A percentile compares a stretch with the other conserved stretches of the same genome.
Conservation (phyloP, 2,888 invertebrate genomes). For the Caenorhabditis japonica region DNA sequence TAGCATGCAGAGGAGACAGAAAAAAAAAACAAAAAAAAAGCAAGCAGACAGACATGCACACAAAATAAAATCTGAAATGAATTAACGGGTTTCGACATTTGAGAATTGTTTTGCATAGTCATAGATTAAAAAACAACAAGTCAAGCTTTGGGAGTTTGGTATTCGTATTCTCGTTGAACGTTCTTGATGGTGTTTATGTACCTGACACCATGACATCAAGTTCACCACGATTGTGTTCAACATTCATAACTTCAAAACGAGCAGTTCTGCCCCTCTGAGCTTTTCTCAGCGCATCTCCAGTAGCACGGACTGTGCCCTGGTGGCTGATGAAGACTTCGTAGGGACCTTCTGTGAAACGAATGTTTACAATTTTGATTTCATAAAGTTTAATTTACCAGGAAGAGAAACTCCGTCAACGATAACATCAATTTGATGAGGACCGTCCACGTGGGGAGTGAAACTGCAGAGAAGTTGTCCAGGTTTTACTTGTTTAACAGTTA, state of each 20-base stretch:
- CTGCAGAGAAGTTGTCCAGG: conserved; percentile 72
- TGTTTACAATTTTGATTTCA: too few species aligned
- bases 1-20: too few species aligned
- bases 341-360: conserved; percentile 72
- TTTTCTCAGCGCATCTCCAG: conserved; percentile 73
- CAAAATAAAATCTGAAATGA: conserved; percentile 34
- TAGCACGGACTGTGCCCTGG: conserved; percentile 70
- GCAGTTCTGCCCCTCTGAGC: conserved; percentile 74
- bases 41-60: conserved; percentile 12
- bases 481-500: conserved; percentile 69
- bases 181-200: conserved; percentile 46
- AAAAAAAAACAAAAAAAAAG: conserved; percentile 20
- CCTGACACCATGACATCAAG: conserved; percentile 77
- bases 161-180: too few species aligned
- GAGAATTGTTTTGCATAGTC: too few species aligned
- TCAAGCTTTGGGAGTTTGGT: too few species aligned
- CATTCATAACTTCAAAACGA: conserved; percentile 76
- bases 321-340: conserved; percentile 74
- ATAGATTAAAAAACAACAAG: too few species aligned
- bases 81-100: too few species aligned
- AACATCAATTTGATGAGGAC: conserved; percentile 88
- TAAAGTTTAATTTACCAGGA: conserved; percentile 77
- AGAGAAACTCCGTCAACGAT: conserved; percentile 88
- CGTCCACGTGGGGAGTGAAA: conserved; percentile 88
- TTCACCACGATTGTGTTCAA: conserved; percentile 71